Percentiles rank a stretch among this genome's conserved stretches.
These are phyloP conservation scores for Campoplex nolae DNA, from an alignment of 2,888 invertebrate genomes.

Conservation along the genomic window DNA sequence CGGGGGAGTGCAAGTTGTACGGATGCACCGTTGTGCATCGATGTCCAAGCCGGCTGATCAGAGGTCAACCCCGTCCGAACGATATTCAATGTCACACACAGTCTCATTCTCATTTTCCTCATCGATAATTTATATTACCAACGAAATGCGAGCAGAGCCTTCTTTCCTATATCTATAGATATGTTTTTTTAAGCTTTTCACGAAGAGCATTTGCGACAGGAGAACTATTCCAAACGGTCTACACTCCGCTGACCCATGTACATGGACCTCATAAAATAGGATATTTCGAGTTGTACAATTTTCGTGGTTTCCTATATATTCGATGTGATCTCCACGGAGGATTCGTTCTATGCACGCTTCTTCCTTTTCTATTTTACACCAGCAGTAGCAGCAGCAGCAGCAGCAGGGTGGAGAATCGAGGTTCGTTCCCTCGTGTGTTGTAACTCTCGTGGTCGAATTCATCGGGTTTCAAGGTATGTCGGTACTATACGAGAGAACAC, in stretches of 20 bases:
- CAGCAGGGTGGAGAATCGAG: neutral
- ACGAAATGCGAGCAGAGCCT: neutral
- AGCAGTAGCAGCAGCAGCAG: neutral
- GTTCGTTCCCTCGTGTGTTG: conserved; percentile 42
- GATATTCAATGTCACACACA: conserved; percentile 65
- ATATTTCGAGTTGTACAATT: conserved; percentile 37
- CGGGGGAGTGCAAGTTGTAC: conserved; percentile 44
- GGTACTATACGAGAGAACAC: conserved; percentile 14
- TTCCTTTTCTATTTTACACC: conserved; percentile 40
- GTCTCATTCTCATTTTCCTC: conserved; percentile 17
- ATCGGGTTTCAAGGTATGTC: conserved; percentile 58
- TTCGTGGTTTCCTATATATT: conserved; percentile 19
- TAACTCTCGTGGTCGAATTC: conserved; percentile 63
- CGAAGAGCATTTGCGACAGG: neutral
- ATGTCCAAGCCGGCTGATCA: conserved; percentile 46
- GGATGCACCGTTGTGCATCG: conserved; percentile 55
- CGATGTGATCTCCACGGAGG: neutral
- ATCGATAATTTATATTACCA: neutral
- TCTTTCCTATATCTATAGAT: too few relatives aligned
- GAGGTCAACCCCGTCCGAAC: conserved; percentile 62
- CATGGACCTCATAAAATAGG: neutral
- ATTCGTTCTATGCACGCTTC: conserved; percentile 30
- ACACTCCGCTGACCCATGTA: neutral
- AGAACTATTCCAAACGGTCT: neutral
- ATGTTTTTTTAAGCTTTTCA: neutral